phyloP scores from a whole-genome alignment of 1,140 invertebrate species.

The Metopolophium dirhodum region DNA sequence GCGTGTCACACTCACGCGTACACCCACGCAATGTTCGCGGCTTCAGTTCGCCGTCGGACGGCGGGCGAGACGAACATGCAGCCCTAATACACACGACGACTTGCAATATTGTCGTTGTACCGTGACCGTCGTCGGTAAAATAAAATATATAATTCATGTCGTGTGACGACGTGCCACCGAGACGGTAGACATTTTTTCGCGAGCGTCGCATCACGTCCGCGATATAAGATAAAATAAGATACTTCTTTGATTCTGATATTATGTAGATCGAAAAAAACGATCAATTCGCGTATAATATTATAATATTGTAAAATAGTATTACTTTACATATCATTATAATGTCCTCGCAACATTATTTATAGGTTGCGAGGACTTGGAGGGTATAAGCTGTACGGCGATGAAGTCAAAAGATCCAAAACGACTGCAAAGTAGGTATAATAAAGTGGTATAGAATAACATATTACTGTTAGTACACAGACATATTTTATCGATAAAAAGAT shows the following conservation, averaged over 20 bases:
- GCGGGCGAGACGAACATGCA: background rate
- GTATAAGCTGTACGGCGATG: too few relatives aligned
- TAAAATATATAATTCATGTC: background rate
- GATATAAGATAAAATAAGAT: too few relatives aligned
- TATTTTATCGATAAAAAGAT: background rate
- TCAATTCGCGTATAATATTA: too few relatives aligned
- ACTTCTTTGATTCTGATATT: too few relatives aligned
- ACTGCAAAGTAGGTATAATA: background rate
- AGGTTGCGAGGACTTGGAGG: background rate
- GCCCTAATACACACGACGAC: background rate
- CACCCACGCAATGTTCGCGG: too few relatives aligned
- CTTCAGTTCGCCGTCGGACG: background rate
- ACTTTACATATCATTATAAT: background rate
- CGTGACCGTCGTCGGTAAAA: background rate
- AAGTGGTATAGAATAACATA: background rate
- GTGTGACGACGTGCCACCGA: background rate
- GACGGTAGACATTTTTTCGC: background rate
- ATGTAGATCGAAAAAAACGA: too few relatives aligned
- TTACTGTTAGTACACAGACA: background rate
- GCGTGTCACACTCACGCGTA: too few relatives aligned
- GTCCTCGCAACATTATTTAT: background rate
- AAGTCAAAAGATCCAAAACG: background rate
- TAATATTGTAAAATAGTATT: too few relatives aligned
- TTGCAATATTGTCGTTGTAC: background rate
- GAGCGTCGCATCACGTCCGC: too few relatives aligned